Evolutionary conservation across 2,888 invertebrate species (phyloP), one percentile per base, ranked within the genome.

Genomic region (Perithous albicinctus): DNA sequence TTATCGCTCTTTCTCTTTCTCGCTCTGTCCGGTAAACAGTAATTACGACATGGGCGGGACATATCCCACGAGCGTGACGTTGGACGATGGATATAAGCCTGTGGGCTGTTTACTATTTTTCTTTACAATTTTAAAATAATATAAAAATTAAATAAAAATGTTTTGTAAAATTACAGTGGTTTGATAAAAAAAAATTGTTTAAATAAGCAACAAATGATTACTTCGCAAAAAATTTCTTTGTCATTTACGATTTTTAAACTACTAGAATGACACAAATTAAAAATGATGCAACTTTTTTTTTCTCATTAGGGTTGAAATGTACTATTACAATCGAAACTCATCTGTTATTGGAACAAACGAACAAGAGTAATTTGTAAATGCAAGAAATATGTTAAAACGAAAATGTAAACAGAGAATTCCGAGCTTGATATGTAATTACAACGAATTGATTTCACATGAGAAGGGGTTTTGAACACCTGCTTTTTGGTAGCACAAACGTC

Each of bases 21-120:
- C 61, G 26, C 43, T 64, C 56, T 38, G 18, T 78, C 59, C 72
- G 61, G 61, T 76, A 78, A 80, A 82, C 75, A 76, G 73, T 72
- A 82, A 82, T 83, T 75, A 83, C 82, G 80, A 64, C 54, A 83
- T 81, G 75, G 81, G 78, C 78, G 83, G 64, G 66, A 75, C 56
- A 18, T n/a, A 41, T 10, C 20, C 74, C 59, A 72, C 10, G 72
- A 70, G 61, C 80, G 80, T 80, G 80, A 83, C 75, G 73, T 38
- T 12, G n/a, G 15, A 18, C 63, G 41, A 72, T 74, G 78, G 35
- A 70, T 78, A 64, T 15, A 70, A 82, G n/a, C 77, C 51, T 32
- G 32, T 32, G 8, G 56, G 56, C 29, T 32, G 29, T 29, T n/a
- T 2, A 15, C 32, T 54, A 26, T 54, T 15, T 32, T 56, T 56